Evolutionary conservation across 2,797 vertebrate genomes (phyloP).

Genomic region (Tamandua tetradactyla): DNA sequence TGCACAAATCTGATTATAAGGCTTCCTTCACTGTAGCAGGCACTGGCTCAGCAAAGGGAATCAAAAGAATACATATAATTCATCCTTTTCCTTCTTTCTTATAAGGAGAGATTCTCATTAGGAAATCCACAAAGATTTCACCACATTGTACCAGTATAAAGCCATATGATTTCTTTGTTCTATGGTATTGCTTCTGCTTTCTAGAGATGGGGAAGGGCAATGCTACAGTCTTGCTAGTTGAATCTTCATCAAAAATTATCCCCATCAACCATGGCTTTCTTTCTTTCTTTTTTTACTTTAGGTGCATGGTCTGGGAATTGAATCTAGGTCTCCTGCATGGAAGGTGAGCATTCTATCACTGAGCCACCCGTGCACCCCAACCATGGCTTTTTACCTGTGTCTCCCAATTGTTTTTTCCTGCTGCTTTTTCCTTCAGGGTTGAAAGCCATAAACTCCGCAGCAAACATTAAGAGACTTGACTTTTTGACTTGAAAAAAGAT

Average conservation of each 20-base stretch:
- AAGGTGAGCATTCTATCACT: no score
- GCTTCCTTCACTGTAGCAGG: constrained; percentile 50
- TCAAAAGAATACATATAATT: constrained; percentile 39
- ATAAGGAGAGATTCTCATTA: background rate
- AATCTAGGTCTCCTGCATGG: no score
- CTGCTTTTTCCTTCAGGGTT: constrained; percentile 20
- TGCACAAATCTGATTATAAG: constrained; percentile 81
- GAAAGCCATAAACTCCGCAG: constrained; percentile 11
- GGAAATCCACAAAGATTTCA: background rate
- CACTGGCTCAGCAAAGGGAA: constrained; percentile 62
- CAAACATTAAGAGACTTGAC: constrained; percentile 38
- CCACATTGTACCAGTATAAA: background rate
- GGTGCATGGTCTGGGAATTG: no score
- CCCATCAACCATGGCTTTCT: background rate
- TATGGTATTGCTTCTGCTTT: background rate
- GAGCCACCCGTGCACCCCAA: no score
- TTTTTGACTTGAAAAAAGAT: constrained; percentile 46
- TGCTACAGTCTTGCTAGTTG: background rate
- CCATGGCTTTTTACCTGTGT: background rate
- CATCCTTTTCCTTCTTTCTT: constrained; percentile 20
- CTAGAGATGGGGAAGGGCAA: background rate
- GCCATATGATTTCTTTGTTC: background rate
- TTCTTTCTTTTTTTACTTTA: no score
- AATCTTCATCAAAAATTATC: background rate
- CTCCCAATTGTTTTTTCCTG: background rate